Conservation (phyloP, 2,797 vertebrate genomes). For the Schizothorax lantsangensis region DNA sequence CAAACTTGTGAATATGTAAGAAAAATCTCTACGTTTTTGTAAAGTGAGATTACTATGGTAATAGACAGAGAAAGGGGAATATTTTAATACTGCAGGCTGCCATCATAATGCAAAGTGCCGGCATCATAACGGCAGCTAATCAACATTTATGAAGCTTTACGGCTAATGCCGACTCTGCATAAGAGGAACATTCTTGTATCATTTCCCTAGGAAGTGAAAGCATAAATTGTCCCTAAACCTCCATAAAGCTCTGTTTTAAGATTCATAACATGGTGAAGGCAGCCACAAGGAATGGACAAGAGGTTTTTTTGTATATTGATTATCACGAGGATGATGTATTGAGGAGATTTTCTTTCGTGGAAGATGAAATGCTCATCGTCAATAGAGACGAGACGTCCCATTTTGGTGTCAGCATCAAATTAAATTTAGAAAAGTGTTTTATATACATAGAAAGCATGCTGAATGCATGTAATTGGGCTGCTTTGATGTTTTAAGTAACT, state of each 20-base stretch:
- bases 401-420: not conserved
- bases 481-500: not conserved
- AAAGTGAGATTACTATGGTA: not conserved
- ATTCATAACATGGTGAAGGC: conserved; percentile 28
- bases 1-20: not conserved
- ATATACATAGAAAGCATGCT: not conserved
- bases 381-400: not conserved
- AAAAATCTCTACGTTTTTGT: not conserved
- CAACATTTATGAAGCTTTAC: conserved; percentile 43
- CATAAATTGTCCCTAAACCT: conserved; percentile 29
- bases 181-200: conserved; percentile 3
- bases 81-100: conserved; percentile 25
- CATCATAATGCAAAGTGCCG: not conserved
- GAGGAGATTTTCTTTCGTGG: not conserved
- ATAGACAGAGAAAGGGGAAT: conserved; percentile 23
- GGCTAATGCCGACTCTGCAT: conserved; percentile 17
- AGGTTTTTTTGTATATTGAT: conserved; percentile 23
- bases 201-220: conserved; percentile 9
- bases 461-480: not conserved
- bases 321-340: conserved; percentile 16
- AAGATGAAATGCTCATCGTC: not conserved
- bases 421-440: not conserved
- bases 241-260: conserved; percentile 26
- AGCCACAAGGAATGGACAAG: not conserved
- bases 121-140: conserved; percentile 29